Conservation (phyloP, 2,797 vertebrate species). For the Malacoctenus gilli region DNA sequence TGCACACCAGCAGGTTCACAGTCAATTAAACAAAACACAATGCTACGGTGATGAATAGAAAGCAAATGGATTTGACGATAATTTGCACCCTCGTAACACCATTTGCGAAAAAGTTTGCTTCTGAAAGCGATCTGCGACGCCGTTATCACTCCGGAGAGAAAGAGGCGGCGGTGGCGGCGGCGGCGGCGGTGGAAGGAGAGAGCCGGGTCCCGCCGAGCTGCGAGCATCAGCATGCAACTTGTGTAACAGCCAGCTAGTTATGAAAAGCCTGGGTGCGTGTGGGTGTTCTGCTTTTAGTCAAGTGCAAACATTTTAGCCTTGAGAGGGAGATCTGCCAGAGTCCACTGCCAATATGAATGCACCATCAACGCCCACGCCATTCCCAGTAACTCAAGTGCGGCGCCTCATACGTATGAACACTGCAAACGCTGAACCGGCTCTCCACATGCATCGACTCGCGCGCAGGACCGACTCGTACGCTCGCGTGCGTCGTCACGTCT, state of each 20-base stretch:
- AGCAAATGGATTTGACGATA: constrained; percentile 72
- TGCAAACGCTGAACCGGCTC: constrained; percentile 18
- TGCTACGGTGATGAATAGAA: constrained; percentile 68
- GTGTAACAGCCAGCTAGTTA: constrained; percentile 75
- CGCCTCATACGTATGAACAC: constrained; percentile 41
- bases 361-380: constrained; percentile 73
- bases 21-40: constrained; percentile 81
- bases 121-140: constrained; percentile 53
- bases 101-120: constrained; percentile 68
- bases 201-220: constrained; percentile 44
- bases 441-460: constrained; percentile 24
- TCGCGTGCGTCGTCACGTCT: constrained; percentile 20
- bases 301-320: constrained; percentile 85
- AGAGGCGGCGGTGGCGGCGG: constrained; percentile 16
- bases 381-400: constrained; percentile 38
- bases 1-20: constrained; percentile 76
- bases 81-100: constrained; percentile 70
- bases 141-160: constrained; percentile 30
- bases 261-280: constrained; percentile 68
- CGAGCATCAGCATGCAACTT: constrained; percentile 72
- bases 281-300: constrained; percentile 82
- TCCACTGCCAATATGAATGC: constrained; percentile 70
- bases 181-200: constrained; percentile 43
- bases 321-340: constrained; percentile 76
- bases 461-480: constrained; percentile 15